These are phyloP conservation scores for Tanytarsus gracilentus DNA, from an alignment of 2,888 invertebrate genomes.

Conservation along the genomic window DNA sequence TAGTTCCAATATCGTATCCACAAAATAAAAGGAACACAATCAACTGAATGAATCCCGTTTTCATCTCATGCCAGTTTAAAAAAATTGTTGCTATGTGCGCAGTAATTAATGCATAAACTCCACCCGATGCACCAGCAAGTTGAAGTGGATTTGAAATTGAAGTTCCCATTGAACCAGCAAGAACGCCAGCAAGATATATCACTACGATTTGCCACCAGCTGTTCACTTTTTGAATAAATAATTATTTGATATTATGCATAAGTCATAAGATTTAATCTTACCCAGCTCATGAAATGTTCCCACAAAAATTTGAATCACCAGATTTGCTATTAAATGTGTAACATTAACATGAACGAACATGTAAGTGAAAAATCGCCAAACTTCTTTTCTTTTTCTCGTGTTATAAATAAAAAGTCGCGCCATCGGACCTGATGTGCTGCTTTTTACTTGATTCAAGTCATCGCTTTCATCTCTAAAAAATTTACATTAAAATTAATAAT, in stretches of 20 bases:
- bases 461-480: conserved; percentile 40
- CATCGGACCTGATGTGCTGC: conserved; percentile 60
- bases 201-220: conserved; percentile 78
- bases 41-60: conserved; percentile 78
- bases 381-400: conserved; percentile 73
- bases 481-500: conserved; percentile 36
- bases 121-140: conserved; percentile 89
- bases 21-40: conserved; percentile 73
- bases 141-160: conserved; percentile 72
- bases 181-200: conserved; percentile 75
- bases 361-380: conserved; percentile 89
- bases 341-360: conserved; percentile 92
- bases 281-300: conserved; percentile 95
- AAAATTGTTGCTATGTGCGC: conserved; percentile 49
- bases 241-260: neutral
- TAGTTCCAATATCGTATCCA: conserved; percentile 76
- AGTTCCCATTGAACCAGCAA: conserved; percentile 76
- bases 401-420: conserved; percentile 79
- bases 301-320: conserved; percentile 77
- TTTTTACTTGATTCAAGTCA: conserved; percentile 36
- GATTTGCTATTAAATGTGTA: conserved; percentile 14
- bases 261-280: conserved; percentile 40
- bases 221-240: neutral
- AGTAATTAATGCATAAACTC: conserved; percentile 87
- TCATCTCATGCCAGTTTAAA: conserved; percentile 97